Percentiles rank a stretch among this genome's conserved stretches.
Conservation (phyloP, 2,113 vertebrate genomes). For the Dryoscopus gambensis region DNA sequence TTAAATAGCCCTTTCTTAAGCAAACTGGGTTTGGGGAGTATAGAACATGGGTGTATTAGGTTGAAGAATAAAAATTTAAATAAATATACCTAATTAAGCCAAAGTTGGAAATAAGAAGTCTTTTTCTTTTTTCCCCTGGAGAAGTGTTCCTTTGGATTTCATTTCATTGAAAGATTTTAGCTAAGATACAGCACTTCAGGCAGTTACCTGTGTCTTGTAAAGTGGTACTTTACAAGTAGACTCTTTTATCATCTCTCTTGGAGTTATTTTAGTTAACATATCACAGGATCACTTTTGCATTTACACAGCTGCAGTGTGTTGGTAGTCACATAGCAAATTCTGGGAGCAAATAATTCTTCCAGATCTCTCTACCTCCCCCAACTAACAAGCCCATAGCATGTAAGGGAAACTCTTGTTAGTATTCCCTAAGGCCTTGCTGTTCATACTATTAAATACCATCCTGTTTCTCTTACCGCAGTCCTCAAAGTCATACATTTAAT, state of each 20-base stretch:
- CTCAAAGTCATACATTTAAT: neutral
- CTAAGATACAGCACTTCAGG: neutral
- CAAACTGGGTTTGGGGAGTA: neutral
- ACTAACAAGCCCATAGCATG: neutral
- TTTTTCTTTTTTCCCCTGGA: neutral
- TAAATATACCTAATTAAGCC: neutral
- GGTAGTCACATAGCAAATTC: neutral
- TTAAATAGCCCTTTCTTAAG: neutral
- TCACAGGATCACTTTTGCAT: neutral
- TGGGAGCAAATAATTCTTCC: neutral
- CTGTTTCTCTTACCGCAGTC: neutral
- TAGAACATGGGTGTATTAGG: neutral
- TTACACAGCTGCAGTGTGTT: accelerated
- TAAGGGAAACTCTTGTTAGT: neutral
- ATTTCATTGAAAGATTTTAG: neutral
- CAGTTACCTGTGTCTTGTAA: neutral
- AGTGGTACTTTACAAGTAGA: too few relatives aligned
- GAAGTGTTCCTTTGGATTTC: neutral
- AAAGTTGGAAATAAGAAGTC: neutral
- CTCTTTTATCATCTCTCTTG: neutral
- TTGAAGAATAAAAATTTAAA: neutral
- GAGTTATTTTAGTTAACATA: neutral
- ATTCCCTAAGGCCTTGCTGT: neutral
- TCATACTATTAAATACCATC: neutral
- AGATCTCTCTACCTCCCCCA: neutral